Evolutionary conservation across 2,113 vertebrate species (phyloP).

Genomic region (Protobothrops mucrosquamatus): DNA sequence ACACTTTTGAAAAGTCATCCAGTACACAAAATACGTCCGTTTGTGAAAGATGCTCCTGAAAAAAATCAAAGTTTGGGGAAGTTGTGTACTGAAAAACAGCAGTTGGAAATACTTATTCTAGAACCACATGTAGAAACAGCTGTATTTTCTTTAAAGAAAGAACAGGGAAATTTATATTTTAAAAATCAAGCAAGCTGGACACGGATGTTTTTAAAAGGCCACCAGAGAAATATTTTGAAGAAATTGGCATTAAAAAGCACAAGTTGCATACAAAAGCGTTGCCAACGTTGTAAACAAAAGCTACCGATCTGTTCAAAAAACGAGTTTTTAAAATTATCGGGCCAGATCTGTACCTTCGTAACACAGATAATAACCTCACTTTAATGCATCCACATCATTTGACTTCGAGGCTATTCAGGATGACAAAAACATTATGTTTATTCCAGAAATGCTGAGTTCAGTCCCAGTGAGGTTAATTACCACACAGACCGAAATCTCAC

Average conservation of each 20-base stretch:
- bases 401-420: not conserved
- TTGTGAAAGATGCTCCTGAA: too few relatives aligned
- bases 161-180: not conserved
- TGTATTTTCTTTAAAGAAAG: too few relatives aligned
- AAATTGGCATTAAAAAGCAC: not conserved
- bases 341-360: not conserved
- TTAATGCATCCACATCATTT: not conserved
- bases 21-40: too few relatives aligned
- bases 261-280: not conserved
- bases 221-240: not conserved
- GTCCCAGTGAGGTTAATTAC: not conserved
- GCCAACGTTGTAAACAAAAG: not conserved
- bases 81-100: too few relatives aligned
- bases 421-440: not conserved
- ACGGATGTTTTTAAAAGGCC: not conserved
- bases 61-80: too few relatives aligned
- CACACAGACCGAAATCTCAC: not conserved
- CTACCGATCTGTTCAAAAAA: not conserved
- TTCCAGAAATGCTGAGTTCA: not conserved
- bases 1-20: too few relatives aligned
- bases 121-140: too few relatives aligned
- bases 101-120: too few relatives aligned
- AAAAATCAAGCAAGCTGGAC: not conserved
- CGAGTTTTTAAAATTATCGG: not conserved
- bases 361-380: not conserved